These are phyloP conservation scores for Ramphastos sulfuratus DNA, from an alignment of 2,113 vertebrate species.

Conservation along the genomic window DNA sequence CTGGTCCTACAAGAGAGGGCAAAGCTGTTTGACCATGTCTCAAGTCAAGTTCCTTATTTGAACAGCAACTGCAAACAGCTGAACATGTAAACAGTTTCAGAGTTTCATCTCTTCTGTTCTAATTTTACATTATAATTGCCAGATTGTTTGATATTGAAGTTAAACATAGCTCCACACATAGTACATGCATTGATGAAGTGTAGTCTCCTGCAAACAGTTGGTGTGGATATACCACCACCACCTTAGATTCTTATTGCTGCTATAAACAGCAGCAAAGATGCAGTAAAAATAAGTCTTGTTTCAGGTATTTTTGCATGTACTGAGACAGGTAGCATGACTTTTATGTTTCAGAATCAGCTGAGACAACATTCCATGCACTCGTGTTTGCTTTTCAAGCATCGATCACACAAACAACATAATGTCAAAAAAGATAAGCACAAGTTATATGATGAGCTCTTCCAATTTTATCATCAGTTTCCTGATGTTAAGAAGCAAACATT, in stretches of 20 bases:
- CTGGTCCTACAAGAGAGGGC: neutral
- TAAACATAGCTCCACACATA: neutral
- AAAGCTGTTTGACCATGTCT: neutral
- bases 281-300: neutral
- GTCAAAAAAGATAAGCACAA: neutral
- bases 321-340: neutral
- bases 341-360: neutral
- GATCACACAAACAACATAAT: neutral
- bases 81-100: neutral
- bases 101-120: neutral
- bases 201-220: neutral
- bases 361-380: neutral
- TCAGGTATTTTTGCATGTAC: neutral
- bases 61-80: neutral
- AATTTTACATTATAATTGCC: neutral
- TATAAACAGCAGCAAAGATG: neutral
- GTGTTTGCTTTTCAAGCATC: neutral
- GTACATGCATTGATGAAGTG: neutral
- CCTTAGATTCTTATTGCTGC: neutral
- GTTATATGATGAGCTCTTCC: neutral
- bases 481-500: neutral
- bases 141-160: neutral
- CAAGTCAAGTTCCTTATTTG: neutral
- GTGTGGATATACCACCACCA: neutral
- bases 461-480: neutral